Conservation (phyloP, 2,888 invertebrate species). For the Hyalella azteca region DNA sequence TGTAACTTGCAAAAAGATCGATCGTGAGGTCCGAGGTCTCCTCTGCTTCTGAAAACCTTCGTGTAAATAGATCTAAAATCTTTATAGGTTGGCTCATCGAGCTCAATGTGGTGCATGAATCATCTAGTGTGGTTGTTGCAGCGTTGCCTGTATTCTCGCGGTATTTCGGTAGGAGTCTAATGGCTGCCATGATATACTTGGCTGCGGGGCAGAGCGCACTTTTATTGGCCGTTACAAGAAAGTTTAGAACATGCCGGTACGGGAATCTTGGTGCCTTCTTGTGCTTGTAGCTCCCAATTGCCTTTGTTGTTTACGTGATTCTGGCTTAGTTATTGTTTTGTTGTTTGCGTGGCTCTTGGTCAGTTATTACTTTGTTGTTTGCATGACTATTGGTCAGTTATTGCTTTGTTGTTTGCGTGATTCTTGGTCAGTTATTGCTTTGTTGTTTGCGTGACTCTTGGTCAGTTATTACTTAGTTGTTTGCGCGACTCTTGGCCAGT, state of each 20-base stretch:
- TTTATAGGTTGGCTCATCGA: no score
- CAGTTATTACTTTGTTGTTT: neutral
- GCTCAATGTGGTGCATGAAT: neutral
- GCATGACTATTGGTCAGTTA: no score
- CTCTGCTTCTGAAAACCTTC: no score
- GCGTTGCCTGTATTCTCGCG: constrained; percentile 16
- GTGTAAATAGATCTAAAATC: no score
- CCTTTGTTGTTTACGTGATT: no score
- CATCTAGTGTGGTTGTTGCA: neutral
- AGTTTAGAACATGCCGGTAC: constrained; percentile 1
- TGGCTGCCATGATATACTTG: constrained; percentile 29
- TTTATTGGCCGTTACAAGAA: constrained; percentile 12
- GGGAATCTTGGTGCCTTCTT: neutral
- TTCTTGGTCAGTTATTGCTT: no score
- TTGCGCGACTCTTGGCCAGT: no score
- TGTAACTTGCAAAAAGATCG: no score
- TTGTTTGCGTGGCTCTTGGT: neutral
- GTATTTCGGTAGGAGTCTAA: constrained; percentile 20
- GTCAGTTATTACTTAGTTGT: no score
- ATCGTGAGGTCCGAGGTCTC: no score
- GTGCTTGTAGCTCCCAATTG: neutral
- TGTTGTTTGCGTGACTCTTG: no score
- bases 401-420: no score
- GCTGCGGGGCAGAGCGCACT: neutral
- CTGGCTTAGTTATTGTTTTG: neutral